Evolutionary conservation across 2,797 vertebrate species (phyloP), one percentile per base, ranked within the genome.

Genomic region (Ctenochaetus hawaiiensis): DNA sequence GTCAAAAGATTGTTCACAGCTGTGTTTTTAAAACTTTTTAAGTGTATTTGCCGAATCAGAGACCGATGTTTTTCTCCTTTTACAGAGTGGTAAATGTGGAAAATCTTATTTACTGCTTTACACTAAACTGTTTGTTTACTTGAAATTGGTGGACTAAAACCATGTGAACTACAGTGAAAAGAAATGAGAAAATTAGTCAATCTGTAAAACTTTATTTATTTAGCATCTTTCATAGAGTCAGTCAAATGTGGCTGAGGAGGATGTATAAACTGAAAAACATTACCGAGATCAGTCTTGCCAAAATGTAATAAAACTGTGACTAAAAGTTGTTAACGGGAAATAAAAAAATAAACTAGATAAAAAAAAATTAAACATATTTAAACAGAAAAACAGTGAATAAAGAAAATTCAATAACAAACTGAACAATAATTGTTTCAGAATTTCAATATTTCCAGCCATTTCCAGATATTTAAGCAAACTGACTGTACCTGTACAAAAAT

Each of bases 1-100:
- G 18, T 68, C 58, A 54, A 14, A 45, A 51, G 18, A 69, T 54
- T 67, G 22, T 52, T 81, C 45, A 60, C 10, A 39, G 9, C 51
- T 22, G 5, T 52, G 37, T 45, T n/a, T 11, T 52, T 75, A 26
- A 67, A 49, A 44, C 59, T 79, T 59, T 43, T 34, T 71, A 30
- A 5, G 18, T 12, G 41, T 14, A 22, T 13, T 65, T 4, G 2
- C 20, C 0, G 10, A 47, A 44, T 18, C n/a, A 53, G 39, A 54
- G 12, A 48, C 18, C 57, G 23, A 44, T 8, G 61, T 52, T 49
- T 8, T 62, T 57, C 67, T 23, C 11, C 6, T 47, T 16, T 62
- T 20, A 26, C 12, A 60, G 60, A 66, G 9, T 67, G 20, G 20
- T 17, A 17, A 9, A 41, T 39, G 12, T 59, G 14, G 52, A 51